phyloP scores from a whole-genome alignment of 2,113 vertebrate species.

The Turdus rufiventris region DNA sequence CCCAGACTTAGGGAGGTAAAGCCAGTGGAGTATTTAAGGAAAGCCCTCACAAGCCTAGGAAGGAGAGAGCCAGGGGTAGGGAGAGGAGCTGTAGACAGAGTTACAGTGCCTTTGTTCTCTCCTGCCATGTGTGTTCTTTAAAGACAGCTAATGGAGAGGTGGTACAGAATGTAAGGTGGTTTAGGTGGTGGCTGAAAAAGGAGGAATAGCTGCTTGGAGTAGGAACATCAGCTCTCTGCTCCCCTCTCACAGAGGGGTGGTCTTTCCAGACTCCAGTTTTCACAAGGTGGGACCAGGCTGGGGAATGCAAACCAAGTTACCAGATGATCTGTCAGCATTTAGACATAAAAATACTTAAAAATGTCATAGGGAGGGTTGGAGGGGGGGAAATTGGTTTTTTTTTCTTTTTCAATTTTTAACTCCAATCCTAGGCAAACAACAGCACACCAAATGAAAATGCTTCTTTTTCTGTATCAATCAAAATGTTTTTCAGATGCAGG shows the following conservation, averaged over 20 bases:
- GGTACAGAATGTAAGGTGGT: not conserved
- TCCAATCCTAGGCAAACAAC: not conserved
- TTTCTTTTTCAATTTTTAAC: not conserved
- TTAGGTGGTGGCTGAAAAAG: not conserved
- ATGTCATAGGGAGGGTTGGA: not conserved
- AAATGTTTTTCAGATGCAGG: not conserved
- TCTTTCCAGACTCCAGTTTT: not conserved
- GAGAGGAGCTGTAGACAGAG: not conserved
- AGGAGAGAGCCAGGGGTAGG: not conserved
- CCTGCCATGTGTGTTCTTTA: not conserved
- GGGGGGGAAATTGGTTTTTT: accelerated
- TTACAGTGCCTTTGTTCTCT: not conserved
- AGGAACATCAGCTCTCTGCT: not conserved
- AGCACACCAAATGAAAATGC: not conserved
- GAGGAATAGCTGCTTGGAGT: not conserved
- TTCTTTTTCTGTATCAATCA: not conserved
- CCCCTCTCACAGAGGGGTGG: not conserved
- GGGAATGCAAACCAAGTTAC: not conserved
- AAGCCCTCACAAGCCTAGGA: not conserved
- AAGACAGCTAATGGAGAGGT: not conserved
- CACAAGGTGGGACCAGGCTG: not conserved
- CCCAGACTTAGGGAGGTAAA: not conserved
- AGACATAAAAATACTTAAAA: not conserved
- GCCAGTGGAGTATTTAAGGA: not conserved
- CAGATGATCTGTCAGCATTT: not conserved